Percentiles rank a stretch among this genome's conserved stretches.
phyloP scores from a whole-genome alignment of 1,140 invertebrate genomes.

The Caenorhabditis remanei region DNA sequence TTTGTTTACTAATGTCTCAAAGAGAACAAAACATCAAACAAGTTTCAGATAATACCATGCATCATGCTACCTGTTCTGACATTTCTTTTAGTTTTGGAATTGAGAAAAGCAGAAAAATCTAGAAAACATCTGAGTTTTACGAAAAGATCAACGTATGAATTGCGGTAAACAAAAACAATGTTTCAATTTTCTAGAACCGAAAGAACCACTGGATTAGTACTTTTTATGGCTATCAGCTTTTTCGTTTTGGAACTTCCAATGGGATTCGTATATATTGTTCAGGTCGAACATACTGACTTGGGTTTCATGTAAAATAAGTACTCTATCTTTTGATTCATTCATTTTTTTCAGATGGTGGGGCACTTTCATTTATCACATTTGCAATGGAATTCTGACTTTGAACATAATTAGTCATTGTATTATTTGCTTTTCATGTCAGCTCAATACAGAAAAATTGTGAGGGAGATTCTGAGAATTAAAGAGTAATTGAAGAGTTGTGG shows the following conservation, averaged over 20 bases:
- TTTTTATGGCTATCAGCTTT: not conserved
- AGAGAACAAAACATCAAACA: no score
- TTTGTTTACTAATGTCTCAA: no score
- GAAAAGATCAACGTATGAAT: not conserved
- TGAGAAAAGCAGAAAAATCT: not conserved
- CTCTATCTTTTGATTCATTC: not conserved
- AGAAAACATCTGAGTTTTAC: not conserved
- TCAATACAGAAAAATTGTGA: not conserved
- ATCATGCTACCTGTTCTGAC: no score
- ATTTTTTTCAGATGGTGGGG: not conserved
- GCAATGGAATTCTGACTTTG: not conserved
- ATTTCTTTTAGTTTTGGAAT: no score
- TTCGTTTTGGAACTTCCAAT: not conserved
- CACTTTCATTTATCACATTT: not conserved
- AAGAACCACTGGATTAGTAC: not conserved
- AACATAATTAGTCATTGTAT: not conserved
- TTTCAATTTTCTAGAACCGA: not conserved
- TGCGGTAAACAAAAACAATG: no score
- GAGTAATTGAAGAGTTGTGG: no score
- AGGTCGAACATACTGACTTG: not conserved
- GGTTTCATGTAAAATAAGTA: not conserved
- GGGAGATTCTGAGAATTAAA: no score
- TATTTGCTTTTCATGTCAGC: not conserved
- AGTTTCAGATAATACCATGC: no score
- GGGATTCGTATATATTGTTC: not conserved